These are phyloP conservation scores for Pteria penguin DNA, from an alignment of 2,888 invertebrate species.

Conservation along the genomic window DNA sequence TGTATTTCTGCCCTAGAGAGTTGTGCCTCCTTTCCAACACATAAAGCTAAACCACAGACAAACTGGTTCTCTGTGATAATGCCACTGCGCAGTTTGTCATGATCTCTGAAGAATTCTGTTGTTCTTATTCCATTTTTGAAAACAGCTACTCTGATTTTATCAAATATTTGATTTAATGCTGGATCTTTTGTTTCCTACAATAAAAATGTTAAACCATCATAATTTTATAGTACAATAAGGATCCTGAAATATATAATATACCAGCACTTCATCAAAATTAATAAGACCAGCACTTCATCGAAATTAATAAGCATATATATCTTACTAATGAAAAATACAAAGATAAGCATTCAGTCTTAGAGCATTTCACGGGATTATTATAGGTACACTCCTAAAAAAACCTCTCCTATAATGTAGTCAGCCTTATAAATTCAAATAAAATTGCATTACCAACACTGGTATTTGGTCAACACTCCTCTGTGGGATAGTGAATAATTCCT, in stretches of 20 bases:
- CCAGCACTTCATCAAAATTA: too few relatives aligned
- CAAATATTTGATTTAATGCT: constrained; percentile 77
- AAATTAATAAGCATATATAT: too few relatives aligned
- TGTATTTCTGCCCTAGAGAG: constrained; percentile 77
- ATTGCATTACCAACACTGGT: constrained; percentile 54
- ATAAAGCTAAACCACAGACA: constrained; percentile 77
- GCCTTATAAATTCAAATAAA: too few relatives aligned
- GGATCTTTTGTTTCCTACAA: constrained; percentile 70
- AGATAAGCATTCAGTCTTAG: too few relatives aligned
- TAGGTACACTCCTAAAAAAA: too few relatives aligned
- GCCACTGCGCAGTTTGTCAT: constrained; percentile 77
- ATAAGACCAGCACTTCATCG: too few relatives aligned
- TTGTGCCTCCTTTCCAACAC: constrained; percentile 79
- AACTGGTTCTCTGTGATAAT: constrained; percentile 80
- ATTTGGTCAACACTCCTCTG: constrained; percentile 61
- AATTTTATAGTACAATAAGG: too few relatives aligned
- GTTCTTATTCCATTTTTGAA: constrained; percentile 79
- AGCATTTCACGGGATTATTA: too few relatives aligned
- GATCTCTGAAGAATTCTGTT: constrained; percentile 79
- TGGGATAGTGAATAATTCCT: constrained; percentile 45
- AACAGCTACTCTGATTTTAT: constrained; percentile 77
- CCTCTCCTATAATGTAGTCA: too few relatives aligned
- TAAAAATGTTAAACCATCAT: not conserved
- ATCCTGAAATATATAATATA: too few relatives aligned
- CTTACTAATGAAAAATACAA: too few relatives aligned